Evolutionary conservation across 2,888 invertebrate genomes (phyloP).

Genomic region (Pammene aurita): DNA sequence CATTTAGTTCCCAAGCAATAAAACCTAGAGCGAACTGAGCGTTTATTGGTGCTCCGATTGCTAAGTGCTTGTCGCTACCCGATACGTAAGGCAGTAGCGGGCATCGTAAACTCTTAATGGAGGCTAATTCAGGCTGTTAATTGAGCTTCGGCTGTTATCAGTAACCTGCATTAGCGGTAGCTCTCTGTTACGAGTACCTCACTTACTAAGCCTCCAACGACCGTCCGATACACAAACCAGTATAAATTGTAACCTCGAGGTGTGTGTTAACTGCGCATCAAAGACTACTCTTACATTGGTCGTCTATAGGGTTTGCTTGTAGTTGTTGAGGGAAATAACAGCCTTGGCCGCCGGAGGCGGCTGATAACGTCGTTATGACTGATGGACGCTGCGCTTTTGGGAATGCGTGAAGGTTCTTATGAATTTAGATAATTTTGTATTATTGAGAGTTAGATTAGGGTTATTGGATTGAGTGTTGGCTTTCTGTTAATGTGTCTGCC

Average conservation of each 20-base stretch:
- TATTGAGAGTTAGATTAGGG: constrained; percentile 32
- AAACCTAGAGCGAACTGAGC: constrained; percentile 6
- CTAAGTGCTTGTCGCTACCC: constrained; percentile 57
- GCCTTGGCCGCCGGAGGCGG: constrained; percentile 47
- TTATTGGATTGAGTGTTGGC: constrained; percentile 32
- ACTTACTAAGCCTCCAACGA: background rate
- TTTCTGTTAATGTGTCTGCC: constrained; percentile 14
- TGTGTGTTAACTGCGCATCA: background rate
- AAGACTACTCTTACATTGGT: background rate
- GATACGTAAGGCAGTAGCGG: constrained; percentile 81
- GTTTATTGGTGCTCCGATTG: constrained; percentile 40
- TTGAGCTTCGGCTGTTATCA: constrained; percentile 79
- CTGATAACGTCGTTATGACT: constrained; percentile 70
- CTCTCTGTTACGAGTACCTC: constrained; percentile 1
- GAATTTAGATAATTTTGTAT: constrained; percentile 31
- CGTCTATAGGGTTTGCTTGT: background rate
- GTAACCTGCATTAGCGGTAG: constrained; percentile 71
- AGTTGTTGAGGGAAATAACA: background rate
- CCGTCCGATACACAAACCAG: background rate
- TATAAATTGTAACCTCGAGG: background rate
- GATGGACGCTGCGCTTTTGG: constrained; percentile 51
- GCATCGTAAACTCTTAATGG: constrained; percentile 82
- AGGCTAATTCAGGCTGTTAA: constrained; percentile 82
- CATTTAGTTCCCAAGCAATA: constrained; percentile 23
- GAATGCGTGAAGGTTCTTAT: constrained; percentile 32